Conservation (phyloP, 92 coral and sea anemone genomes). For the Virgularia gustaviana region DNA sequence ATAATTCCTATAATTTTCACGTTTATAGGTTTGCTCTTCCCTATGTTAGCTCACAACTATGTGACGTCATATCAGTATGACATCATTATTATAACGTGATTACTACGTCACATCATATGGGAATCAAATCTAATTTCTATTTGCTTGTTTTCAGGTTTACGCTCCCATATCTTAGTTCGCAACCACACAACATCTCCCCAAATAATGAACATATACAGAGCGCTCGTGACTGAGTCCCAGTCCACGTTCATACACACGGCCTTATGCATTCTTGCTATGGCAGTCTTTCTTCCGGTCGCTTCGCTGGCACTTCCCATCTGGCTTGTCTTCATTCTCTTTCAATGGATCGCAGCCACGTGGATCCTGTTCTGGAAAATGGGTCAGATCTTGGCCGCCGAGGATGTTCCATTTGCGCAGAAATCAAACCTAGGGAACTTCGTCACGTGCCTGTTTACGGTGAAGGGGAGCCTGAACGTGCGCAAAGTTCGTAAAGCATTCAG, state of each 20-base stretch:
- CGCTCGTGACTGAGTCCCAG: conserved; percentile 37
- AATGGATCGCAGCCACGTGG: conserved; percentile 65
- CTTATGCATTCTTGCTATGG: conserved; percentile 69
- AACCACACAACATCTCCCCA: not conserved
- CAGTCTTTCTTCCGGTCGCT: conserved; percentile 63
- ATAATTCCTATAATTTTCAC: no score
- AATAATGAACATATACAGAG: conserved; percentile 52
- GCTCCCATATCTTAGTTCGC: not conserved
- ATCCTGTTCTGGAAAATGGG: conserved; percentile 74
- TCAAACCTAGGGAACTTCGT: conserved; percentile 72
- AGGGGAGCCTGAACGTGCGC: conserved; percentile 65
- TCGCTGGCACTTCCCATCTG: conserved; percentile 73
- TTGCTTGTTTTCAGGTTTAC: no score
- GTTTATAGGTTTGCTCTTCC: no score
- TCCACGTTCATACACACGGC: conserved; percentile 71
- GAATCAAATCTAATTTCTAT: no score
- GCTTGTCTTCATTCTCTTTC: conserved; percentile 64
- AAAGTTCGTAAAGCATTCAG: conserved; percentile 65
- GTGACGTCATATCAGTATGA: no score
- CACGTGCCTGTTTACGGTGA: conserved; percentile 75
- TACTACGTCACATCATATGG: no score
- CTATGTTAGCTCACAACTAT: no score
- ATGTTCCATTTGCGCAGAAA: conserved; percentile 88
- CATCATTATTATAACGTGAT: no score
- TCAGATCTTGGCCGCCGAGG: conserved; percentile 62